Percentiles rank a stretch among this genome's conserved stretches.
Evolutionary conservation across 2,797 vertebrate species (phyloP).

Genomic region (Acropternis orthonyx): DNA sequence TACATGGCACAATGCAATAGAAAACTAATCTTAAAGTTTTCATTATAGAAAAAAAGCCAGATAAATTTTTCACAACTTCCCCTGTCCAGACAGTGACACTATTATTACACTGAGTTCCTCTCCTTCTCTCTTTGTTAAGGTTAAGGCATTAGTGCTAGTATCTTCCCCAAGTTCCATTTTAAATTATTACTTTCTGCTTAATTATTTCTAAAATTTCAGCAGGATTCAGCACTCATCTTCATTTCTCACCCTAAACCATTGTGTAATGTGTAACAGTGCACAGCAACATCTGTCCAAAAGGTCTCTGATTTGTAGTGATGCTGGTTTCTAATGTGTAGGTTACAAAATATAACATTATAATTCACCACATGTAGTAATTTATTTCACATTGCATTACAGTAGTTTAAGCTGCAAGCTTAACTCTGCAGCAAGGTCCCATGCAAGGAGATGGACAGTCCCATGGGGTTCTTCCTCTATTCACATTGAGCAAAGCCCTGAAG

Average conservation of each 20-base stretch:
- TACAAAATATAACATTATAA: not conserved
- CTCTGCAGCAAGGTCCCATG: not conserved
- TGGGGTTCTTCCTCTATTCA: not conserved
- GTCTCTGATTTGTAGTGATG: not conserved
- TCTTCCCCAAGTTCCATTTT: not conserved
- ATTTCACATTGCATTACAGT: not conserved
- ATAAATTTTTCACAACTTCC: not conserved
- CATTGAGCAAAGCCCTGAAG: not conserved
- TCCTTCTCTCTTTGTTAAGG: not conserved
- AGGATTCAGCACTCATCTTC: not conserved
- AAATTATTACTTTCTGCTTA: not conserved
- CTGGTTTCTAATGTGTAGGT: not conserved
- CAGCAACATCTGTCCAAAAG: not conserved
- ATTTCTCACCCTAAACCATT: not conserved
- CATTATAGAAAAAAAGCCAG: not conserved
- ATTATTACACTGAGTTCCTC: not conserved
- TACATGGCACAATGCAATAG: not conserved
- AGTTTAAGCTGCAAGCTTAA: not conserved
- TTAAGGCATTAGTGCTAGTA: not conserved
- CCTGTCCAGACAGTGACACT: not conserved
- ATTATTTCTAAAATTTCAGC: not conserved
- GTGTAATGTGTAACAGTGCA: not conserved
- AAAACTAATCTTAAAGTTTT: not conserved
- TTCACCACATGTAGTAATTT: not conserved
- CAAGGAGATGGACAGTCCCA: not conserved